A percentile compares a stretch with the other conserved stretches of the same genome.
These are phyloP conservation scores for Galeruca laticollis DNA, from an alignment of 2,888 invertebrate species.

Conservation along the genomic window DNA sequence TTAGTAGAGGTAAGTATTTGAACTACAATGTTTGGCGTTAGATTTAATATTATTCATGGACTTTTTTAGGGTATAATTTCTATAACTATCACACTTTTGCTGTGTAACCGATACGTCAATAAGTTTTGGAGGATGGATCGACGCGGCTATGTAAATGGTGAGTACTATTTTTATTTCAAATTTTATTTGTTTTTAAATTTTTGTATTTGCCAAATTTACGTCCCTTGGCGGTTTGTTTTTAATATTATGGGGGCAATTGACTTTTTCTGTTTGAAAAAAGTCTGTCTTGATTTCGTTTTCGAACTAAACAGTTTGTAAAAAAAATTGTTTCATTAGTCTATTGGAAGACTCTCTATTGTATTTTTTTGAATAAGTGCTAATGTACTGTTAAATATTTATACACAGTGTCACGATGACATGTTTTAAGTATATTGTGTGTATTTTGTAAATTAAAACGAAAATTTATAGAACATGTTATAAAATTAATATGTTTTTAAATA, in stretches of 20 bases:
- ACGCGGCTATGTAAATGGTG: neutral
- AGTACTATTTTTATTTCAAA: neutral
- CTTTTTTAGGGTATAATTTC: slow-evolving; percentile 13
- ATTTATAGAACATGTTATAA: neutral
- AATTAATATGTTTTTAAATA: slow-evolving; percentile 4
- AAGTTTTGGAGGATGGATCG: slow-evolving; percentile 7
- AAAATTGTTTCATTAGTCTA: neutral
- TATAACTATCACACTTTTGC: slow-evolving; percentile 18
- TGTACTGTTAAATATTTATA: slow-evolving; percentile 3
- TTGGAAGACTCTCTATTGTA: neutral
- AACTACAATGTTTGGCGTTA: neutral
- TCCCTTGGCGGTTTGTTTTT: neutral
- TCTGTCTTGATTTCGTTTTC: neutral
- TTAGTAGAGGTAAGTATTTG: slow-evolving; percentile 11
- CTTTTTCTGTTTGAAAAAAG: neutral
- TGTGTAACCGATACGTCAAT: slow-evolving; percentile 14
- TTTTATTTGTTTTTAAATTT: neutral
- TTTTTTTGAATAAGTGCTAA: slow-evolving; percentile 1
- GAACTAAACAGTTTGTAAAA: neutral
- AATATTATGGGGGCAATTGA: neutral
- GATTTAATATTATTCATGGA: neutral
- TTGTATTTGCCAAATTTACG: neutral
- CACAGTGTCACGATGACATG: neutral
- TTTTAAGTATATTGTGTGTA: neutral
- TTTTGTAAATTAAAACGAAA: neutral